Evolutionary conservation across 2,888 invertebrate species (phyloP), one percentile per base, ranked within the genome.

Genomic region (Amphiduros pacificus): DNA sequence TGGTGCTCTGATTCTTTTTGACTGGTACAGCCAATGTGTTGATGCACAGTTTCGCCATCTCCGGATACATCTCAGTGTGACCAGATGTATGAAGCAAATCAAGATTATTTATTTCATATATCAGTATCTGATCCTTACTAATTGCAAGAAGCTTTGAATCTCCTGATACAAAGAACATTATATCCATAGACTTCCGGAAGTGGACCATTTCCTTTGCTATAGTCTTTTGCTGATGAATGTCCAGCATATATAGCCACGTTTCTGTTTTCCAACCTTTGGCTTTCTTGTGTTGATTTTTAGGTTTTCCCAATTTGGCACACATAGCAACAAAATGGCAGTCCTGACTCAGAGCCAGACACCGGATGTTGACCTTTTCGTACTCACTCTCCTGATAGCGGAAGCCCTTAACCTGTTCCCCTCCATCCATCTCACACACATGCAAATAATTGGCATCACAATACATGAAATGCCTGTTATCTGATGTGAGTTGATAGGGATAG

Each of bases 381-480:
- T 60, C 32, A n/a, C 41, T 29, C 17, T 48, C 51, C 17, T 1
- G 40, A 14, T 50, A 57, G 2, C 28, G 24, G 26, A 60, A 44
- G 27, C 40, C 24, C 27, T 52, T 24, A 6, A 54, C 28, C 1
- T 53, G 5, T 2, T 67, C 65, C 27, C 65, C 65, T 2, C 55
- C 60, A 5, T 66, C 55, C 6, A 66, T 44, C 26, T 66, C 67
- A 29, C 55, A 51, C 29, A 61, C 26, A 41, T 53, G 28, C 40
- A 63, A 1, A 6, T 36, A 27, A 6, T 40, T 29, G 5, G 40
- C 55, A 6, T 65, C 60, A 9, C 51, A 26, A 36, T 36, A 55
- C 1, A 55, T 24, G 31, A 66, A 61, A 22, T 51, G 29, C 11
- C 28, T 22, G 31, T 44, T 50, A 41, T 66, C 61, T 22, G 41